Percentiles rank a stretch among this genome's conserved stretches.
phyloP scores from a whole-genome alignment of 1,140 invertebrate species.

The Triops longicaudatus region DNA sequence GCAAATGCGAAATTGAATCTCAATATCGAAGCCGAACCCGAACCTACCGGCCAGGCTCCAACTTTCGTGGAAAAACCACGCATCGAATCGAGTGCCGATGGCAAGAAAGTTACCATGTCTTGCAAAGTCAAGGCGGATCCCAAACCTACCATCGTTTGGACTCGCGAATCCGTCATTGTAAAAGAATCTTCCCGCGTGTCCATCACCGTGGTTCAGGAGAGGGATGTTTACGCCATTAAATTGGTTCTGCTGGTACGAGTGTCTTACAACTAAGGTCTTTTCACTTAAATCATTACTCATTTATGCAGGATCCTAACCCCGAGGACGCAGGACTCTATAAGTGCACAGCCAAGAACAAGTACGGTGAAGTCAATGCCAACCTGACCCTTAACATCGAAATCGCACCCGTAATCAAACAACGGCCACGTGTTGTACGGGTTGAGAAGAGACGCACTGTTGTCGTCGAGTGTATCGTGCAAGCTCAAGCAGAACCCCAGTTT shows the following conservation, averaged over 20 bases:
- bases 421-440: conserved; percentile 79
- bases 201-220: conserved; percentile 61
- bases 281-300: conserved; percentile 18
- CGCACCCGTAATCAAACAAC: conserved; percentile 86
- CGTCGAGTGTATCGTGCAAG: conserved; percentile 80
- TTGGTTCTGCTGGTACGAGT: conserved; percentile 39
- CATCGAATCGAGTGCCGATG: conserved; percentile 88
- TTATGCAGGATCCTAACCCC: conserved; percentile 68
- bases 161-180: conserved; percentile 65
- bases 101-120: conserved; percentile 95
- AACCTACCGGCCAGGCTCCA: conserved; percentile 86
- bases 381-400: conserved; percentile 96
- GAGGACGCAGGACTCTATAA: conserved; percentile 97
- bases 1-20: conserved; percentile 96
- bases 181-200: conserved; percentile 69
- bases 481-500: conserved; percentile 76
- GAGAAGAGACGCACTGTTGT: conserved; percentile 81
- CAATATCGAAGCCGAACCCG: conserved; percentile 91
- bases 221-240: conserved; percentile 80
- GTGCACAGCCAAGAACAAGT: conserved; percentile 91
- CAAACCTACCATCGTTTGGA: conserved; percentile 90
- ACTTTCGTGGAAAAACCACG: conserved; percentile 96
- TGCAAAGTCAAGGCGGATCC: conserved; percentile 90
- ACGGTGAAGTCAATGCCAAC: conserved; percentile 94
- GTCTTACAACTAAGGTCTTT: background rate